Evolutionary conservation across 2,888 invertebrate species (phyloP), one percentile per base, ranked within the genome.

Genomic region (Melinopterus prodromus): DNA sequence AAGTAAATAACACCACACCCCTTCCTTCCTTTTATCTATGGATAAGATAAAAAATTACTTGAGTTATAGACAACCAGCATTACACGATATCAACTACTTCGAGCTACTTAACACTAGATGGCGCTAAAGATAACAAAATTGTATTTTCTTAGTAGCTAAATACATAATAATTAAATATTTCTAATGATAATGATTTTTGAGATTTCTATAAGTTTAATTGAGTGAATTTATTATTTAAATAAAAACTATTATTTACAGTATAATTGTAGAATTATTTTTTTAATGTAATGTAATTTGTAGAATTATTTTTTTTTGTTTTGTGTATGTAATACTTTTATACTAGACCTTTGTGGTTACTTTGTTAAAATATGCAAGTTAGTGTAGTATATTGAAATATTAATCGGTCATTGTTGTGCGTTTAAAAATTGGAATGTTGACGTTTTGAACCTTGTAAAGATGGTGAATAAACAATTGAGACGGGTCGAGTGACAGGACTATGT

Each of bases 401-500:
- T 53, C 53, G 53, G 7, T 53, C 12, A 53, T 53, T 53, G 12
- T 53, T 53, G 12, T 53, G 53, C 9, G 7, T 53, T 53, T 53
- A 53, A 53, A 53, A 53, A 53, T 53, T 53, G 7, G 5, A 53
- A 53, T 53, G 12, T 53, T 53, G 53, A 53, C 53, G 5, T 53
- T 9, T 53, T 53, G 53, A 53, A 53, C 26, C 36, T 36, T 12
- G 74, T 74, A 37, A 74, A 74, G 74, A 74, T 74, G 74, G 74
- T 74, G 37, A 74, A 74, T 37, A 74, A 74, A 74, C 74, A 74
- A 71, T 16, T 36, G 74, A 36, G 35, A 74, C 37, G 74, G 74
- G 37, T 74, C 37, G 74, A 35, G 35, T 74, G 74, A 74, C 74
- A 74, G 74, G 14, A n/a, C 26, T 74, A 36, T 74, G 35, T 35